Percentiles rank a stretch among this genome's conserved stretches.
phyloP scores from a whole-genome alignment of 1,140 invertebrate genomes.

The Mycetomoellerius zeteki region DNA sequence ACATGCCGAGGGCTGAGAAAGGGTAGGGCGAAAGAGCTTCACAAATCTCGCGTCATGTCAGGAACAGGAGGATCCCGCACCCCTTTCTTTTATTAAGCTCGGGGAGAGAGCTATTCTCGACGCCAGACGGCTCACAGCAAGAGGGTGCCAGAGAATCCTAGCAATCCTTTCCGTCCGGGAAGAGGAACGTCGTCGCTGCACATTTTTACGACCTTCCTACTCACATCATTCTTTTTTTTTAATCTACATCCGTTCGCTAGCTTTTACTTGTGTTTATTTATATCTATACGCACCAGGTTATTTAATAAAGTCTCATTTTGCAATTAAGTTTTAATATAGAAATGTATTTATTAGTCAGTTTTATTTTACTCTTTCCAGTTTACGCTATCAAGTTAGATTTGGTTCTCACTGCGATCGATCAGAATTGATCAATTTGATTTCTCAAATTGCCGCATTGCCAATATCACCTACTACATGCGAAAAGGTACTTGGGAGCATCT shows the following conservation, averaged over 20 bases:
- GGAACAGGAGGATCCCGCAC: constrained; percentile 60
- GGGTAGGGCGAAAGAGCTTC: constrained; percentile 53
- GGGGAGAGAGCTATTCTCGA: constrained; percentile 68
- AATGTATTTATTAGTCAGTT: background rate
- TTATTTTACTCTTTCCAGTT: constrained; percentile 23
- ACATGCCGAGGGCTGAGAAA: background rate
- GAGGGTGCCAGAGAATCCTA: constrained; percentile 55
- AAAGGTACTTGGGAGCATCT: constrained; percentile 78
- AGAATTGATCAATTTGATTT: constrained; percentile 45
- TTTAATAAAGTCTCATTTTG: background rate
- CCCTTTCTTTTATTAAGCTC: constrained; percentile 67
- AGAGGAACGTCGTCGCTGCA: constrained; percentile 40
- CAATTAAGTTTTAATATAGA: background rate
- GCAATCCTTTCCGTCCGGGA: constrained; percentile 69
- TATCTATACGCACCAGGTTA: background rate
- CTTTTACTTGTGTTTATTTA: constrained; percentile 17
- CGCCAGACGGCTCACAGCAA: constrained; percentile 68
- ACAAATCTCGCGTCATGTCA: constrained; percentile 66
- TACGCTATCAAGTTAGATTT: background rate
- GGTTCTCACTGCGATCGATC: background rate
- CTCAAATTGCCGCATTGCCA: constrained; percentile 25
- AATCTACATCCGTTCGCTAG: constrained; percentile 10
- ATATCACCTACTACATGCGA: constrained; percentile 76
- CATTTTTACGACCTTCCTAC: constrained; percentile 65
- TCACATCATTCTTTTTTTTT: constrained; percentile 46